A percentile compares a stretch with the other conserved stretches of the same genome.
phyloP scores from a whole-genome alignment of 2,888 invertebrate species.

The Ferrisia virgata region DNA sequence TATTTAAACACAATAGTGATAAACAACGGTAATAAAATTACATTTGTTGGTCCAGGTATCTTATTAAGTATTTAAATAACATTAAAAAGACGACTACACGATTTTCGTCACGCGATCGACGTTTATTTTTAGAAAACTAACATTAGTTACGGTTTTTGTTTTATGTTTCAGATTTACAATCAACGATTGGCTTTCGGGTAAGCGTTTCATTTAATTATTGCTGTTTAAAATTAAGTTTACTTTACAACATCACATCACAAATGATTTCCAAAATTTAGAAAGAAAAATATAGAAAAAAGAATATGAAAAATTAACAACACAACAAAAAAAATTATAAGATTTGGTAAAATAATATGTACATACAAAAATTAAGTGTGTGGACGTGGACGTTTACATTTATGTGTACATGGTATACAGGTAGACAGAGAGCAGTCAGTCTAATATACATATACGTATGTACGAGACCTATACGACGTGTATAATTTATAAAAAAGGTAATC shows the following conservation, averaged over 20 bases:
- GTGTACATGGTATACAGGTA: too few relatives aligned
- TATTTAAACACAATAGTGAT: not conserved
- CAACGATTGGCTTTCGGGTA: not conserved
- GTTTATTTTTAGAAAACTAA: not conserved
- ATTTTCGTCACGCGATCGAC: not conserved
- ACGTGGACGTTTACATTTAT: not conserved
- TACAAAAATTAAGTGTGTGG: not conserved
- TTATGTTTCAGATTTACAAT: not conserved
- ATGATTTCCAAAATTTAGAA: not conserved
- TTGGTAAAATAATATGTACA: not conserved
- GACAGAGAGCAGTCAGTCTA: not conserved
- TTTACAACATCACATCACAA: not conserved
- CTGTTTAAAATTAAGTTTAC: not conserved
- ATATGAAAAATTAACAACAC: not conserved
- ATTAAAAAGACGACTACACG: not conserved
- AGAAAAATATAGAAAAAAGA: not conserved
- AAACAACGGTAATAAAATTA: not conserved
- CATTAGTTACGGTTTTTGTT: not conserved
- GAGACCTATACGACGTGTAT: not conserved
- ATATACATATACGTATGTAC: too few relatives aligned
- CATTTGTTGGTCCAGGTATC: not conserved
- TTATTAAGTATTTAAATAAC: not conserved
- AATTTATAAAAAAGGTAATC: slow-evolving; percentile 6
- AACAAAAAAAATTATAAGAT: not conserved
- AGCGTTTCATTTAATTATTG: not conserved